Base-by-base conservation (phyloP, 2,113 vertebrate genomes). In the Procavia capensis region DNA sequence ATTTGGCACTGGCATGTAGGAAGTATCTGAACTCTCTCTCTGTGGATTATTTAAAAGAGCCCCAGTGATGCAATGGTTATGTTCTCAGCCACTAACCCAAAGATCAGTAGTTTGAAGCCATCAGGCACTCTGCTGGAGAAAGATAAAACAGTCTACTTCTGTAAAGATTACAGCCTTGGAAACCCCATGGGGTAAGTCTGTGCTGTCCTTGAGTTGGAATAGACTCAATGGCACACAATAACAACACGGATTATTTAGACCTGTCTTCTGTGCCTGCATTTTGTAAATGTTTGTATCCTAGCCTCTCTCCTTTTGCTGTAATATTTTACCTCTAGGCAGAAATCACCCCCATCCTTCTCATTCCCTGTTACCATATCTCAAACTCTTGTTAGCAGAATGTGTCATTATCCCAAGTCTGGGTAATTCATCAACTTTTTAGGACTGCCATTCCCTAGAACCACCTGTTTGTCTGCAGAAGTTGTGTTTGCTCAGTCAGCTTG, bases 391-490 rank as follows among this genome's bases (percentile, higher is more conserved):
- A 57, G 59, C 27, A 27, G 36, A 29, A 11, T 1, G 0, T 4
- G 4, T 66, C 57, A 68, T 17, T 47, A 63, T 17, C 47, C 50
- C 1, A 34, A 0, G 22, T 72, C 41, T 25, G 57, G 50, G 63
- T 16, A 64, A 66, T 50, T 34, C 83, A 92, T 39, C 24, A 68
- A 95, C 20, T 64, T 64, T 90, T 83, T 61, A 47, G 74, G 85
- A 72, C 19, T 59, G n/a, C 90, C 82, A 88, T 79, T 91, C 66
- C 47, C 87, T 54, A 22, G 25, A 80, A 16, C 17, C 66, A 19
- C 43, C 9, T 75, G 17, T 91, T 87, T 57, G 4, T 36, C 2
- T 24, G 80, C 25, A 36, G 39, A 57, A 57, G 43, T 50, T 61
- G 68, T 54, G 36, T 75, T 27, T 75, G 27, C 11, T 92, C 78